Evolutionary conservation across 2,888 invertebrate genomes (phyloP), one percentile per base, ranked within the genome.

Genomic region (Gastracanthus pulcherrimus): DNA sequence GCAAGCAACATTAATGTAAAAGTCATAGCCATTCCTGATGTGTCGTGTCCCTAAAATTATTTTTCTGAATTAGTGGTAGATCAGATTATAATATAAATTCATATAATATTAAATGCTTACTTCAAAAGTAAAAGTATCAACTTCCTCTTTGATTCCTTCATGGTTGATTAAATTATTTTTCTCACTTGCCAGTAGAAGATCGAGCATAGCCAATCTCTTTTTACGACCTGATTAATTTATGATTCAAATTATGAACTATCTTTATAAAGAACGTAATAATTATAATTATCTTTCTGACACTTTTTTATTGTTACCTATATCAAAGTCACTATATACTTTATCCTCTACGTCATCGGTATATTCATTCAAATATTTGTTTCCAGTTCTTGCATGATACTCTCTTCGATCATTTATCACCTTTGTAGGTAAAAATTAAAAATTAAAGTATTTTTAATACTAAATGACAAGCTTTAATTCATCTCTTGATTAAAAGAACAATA

Each of bases 21-120:
- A 45, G 92, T 91, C 31, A 94, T 87, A 2, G 93, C 93, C 62
- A 92, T 91, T 0, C 94, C 93, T 0, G 94, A 94, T 0, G 95
- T 95, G 80, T 95, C 95, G 86, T 94, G 94, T 0, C 94, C 94
- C 93, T 93, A 87, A 72, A n/a, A 91, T 90, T 31, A 58, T 31
- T 29, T 41, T 36, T 13, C 2, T 16, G 16, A 13, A 41, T 41
- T 41, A 45, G 45, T 45, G n/a, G 29, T 58, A 5, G 2, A 26
- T 58, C 26, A 93, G 87, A 19, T 6, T 16, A 7, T 38, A 16
- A 16, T 13, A 26, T 55, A 3, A 13, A 13, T 58, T 3, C 13
- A 2, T 29, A 11, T 23, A 13, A 58, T 16, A 29, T 64, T 26
- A 2, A 13, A n/a, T 0, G 9, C 76, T 76, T 62, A 87, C 87